Evolutionary conservation across 2,888 invertebrate genomes (phyloP).

Genomic region (Nomada lathburiana): DNA sequence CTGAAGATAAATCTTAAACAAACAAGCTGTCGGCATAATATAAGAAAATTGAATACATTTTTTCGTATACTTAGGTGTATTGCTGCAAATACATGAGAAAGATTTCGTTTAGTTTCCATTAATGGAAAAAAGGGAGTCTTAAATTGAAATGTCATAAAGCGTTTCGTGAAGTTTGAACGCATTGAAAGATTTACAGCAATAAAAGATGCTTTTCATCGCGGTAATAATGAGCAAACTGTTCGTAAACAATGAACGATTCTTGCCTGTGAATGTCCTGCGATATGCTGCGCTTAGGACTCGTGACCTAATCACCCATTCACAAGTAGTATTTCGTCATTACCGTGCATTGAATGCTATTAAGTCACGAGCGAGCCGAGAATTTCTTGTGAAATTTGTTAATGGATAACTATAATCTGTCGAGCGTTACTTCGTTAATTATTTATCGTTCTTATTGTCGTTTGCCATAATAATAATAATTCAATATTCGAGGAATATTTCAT

Average conservation of each 20-base stretch:
- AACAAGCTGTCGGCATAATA: neutral
- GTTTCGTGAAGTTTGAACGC: neutral
- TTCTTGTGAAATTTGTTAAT: constrained; percentile 29
- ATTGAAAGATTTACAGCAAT: neutral
- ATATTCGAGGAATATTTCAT: neutral
- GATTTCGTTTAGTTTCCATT: neutral
- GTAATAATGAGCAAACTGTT: constrained; percentile 34
- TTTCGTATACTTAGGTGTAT: too few relatives aligned
- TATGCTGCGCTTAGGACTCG: constrained; percentile 38
- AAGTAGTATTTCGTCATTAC: constrained; percentile 44
- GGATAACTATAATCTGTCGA: neutral
- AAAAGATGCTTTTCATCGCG: constrained; percentile 21
- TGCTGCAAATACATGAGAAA: too few relatives aligned
- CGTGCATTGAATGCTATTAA: constrained; percentile 35
- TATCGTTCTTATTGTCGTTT: neutral
- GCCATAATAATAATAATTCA: neutral
- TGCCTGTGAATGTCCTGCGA: constrained; percentile 78
- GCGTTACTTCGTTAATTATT: neutral
- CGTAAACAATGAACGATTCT: constrained; percentile 75
- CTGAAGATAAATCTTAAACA: neutral
- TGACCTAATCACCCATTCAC: constrained; percentile 60
- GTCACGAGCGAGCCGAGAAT: constrained; percentile 7
- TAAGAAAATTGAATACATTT: neutral
- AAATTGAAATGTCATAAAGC: neutral
- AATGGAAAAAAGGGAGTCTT: neutral